Percentiles rank a stretch among this genome's conserved stretches.
Conservation (phyloP, 2,113 vertebrate species). For the Hydropotes inermis region DNA sequence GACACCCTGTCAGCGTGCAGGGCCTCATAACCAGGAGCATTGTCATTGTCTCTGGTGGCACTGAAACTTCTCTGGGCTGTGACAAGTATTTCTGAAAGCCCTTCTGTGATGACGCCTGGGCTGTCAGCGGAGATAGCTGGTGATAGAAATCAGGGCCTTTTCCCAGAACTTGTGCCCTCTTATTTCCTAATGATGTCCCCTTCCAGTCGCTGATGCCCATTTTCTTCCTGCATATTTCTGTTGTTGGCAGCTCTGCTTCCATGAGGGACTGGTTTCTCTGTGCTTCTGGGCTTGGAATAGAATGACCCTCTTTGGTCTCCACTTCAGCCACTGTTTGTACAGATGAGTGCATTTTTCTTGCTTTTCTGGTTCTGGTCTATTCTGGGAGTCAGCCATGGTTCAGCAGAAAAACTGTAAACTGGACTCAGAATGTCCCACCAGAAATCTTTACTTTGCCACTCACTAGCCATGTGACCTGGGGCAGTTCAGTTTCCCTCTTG, state of each 20-base stretch:
- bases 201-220: fast-evolving
- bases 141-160: not conserved
- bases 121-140: not conserved
- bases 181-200: not conserved
- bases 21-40: fast-evolving
- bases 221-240: not conserved
- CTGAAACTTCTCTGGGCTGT: not conserved
- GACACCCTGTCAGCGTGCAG: not conserved
- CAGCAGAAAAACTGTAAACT: not conserved
- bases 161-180: not conserved
- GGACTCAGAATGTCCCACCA: not conserved
- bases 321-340: not conserved
- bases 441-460: not conserved
- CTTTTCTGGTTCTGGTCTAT: not conserved
- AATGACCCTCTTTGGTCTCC: not conserved
- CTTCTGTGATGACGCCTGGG: not conserved
- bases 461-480: not conserved
- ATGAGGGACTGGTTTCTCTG: not conserved
- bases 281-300: not conserved
- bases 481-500: not conserved
- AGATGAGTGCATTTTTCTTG: not conserved
- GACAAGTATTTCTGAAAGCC: not conserved
- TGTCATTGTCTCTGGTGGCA: not conserved
- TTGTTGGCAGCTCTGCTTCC: not conserved
- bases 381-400: not conserved